A percentile compares a stretch with the other conserved stretches of the same genome.
These are phyloP conservation scores for Hydrolagus colliei DNA, from an alignment of 2,797 vertebrate species.

Conservation along the genomic window DNA sequence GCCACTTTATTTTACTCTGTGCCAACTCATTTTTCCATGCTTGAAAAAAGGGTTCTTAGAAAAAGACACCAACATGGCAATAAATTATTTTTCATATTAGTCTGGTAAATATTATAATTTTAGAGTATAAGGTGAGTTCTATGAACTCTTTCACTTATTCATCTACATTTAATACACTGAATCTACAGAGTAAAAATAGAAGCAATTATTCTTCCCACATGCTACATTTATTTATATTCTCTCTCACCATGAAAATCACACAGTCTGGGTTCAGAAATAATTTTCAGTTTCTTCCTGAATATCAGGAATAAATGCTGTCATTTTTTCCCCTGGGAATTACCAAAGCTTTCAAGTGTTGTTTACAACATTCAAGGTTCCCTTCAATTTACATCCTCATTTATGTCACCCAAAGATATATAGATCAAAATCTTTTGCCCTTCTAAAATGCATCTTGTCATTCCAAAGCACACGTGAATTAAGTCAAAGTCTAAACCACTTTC, in stretches of 20 bases:
- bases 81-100: neutral
- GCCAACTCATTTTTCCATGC: neutral
- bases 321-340: neutral
- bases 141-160: neutral
- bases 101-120: neutral
- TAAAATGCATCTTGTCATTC: constrained; percentile 27
- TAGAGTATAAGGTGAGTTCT: no score
- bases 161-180: neutral
- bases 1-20: no score
- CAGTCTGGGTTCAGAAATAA: neutral
- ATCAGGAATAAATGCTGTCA: neutral
- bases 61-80: neutral
- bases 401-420: constrained; percentile 6
- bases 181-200: neutral
- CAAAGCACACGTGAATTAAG: constrained; percentile 33
- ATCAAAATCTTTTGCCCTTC: neutral
- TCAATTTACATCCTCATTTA: constrained; percentile 15
- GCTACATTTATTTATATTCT: neutral
- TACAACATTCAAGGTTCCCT: neutral
- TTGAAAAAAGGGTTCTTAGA: neutral
- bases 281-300: neutral
- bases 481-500: neutral
- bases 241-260: neutral
- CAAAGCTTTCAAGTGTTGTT: neutral
- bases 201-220: neutral